A percentile compares a stretch with the other conserved stretches of the same genome.
Evolutionary conservation across 2,113 vertebrate genomes (phyloP).

Genomic region (Drymodes brunneopygia): DNA sequence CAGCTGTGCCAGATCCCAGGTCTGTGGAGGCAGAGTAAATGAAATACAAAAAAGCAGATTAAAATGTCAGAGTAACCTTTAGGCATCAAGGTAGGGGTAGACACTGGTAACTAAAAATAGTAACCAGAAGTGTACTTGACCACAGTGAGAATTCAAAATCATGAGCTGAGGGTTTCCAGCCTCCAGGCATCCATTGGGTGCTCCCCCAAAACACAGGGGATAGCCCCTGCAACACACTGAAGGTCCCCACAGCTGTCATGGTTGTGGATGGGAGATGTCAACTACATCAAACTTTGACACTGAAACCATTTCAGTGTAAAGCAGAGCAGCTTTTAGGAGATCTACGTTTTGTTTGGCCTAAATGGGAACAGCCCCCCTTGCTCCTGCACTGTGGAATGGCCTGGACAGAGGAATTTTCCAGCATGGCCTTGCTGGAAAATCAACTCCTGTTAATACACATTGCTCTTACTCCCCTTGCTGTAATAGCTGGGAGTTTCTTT

Average conservation of each 20-base stretch:
- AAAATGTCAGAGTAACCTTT: not conserved
- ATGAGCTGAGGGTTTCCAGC: not conserved
- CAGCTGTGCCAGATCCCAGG: not conserved
- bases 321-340: not conserved
- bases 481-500: not conserved
- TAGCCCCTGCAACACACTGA: not conserved
- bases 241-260: rapidly evolving
- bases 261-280: not conserved
- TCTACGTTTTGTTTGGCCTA: not conserved
- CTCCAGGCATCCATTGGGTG: rapidly evolving
- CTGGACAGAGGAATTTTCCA: not conserved
- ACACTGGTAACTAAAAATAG: not conserved
- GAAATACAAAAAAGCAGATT: not conserved
- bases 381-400: not conserved
- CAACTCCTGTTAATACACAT: not conserved
- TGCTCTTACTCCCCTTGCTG: rapidly evolving
- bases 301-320: not conserved
- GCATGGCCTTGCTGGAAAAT: rapidly evolving
- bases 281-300: not conserved
- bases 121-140: not conserved
- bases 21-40: not conserved
- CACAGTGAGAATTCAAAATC: not conserved
- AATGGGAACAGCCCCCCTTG: not conserved
- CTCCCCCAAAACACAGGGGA: not conserved
- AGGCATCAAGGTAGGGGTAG: not conserved